Evolutionary conservation across 2,797 vertebrate genomes (phyloP).

Genomic region (Chanos chanos): DNA sequence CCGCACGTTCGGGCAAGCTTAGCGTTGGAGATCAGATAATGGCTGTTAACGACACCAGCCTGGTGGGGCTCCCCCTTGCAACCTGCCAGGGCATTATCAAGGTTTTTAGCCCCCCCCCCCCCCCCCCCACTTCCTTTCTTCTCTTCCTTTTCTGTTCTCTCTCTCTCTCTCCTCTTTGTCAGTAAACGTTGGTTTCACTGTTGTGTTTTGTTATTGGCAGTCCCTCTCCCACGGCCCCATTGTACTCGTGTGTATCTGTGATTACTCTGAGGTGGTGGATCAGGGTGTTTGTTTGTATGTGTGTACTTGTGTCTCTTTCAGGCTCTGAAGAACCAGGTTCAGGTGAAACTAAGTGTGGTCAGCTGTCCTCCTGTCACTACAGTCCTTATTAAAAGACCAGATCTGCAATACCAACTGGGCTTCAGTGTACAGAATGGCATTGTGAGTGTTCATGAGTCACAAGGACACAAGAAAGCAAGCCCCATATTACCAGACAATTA

Average conservation of each 20-base stretch:
- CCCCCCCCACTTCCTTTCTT: no score
- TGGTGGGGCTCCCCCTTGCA: slow-evolving; percentile 85
- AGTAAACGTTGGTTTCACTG: no score
- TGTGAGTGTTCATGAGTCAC: slow-evolving; percentile 55
- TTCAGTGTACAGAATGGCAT: slow-evolving; percentile 88
- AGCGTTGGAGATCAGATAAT: slow-evolving; percentile 97
- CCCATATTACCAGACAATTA: background rate
- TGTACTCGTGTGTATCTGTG: background rate
- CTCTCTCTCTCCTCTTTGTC: no score
- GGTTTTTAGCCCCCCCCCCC: slow-evolving; percentile 61
- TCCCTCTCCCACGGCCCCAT: no score
- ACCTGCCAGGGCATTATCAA: slow-evolving; percentile 98
- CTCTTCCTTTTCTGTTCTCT: no score
- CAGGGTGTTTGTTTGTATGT: background rate
- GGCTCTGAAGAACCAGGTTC: slow-evolving; percentile 92
- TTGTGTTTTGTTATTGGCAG: no score
- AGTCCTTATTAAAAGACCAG: slow-evolving; percentile 94
- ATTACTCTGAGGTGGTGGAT: background rate
- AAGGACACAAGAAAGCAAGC: background rate
- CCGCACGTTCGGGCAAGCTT: slow-evolving; percentile 92
- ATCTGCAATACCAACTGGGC: slow-evolving; percentile 95
- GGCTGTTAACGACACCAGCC: slow-evolving; percentile 88
- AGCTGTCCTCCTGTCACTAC: slow-evolving; percentile 97
- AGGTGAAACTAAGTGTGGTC: slow-evolving; percentile 94
- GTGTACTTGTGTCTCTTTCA: slow-evolving; percentile 46